A percentile compares a stretch with the other conserved stretches of the same genome.
Conservation (phyloP, 2,113 vertebrate genomes). For the Callorhinus ursinus region DNA sequence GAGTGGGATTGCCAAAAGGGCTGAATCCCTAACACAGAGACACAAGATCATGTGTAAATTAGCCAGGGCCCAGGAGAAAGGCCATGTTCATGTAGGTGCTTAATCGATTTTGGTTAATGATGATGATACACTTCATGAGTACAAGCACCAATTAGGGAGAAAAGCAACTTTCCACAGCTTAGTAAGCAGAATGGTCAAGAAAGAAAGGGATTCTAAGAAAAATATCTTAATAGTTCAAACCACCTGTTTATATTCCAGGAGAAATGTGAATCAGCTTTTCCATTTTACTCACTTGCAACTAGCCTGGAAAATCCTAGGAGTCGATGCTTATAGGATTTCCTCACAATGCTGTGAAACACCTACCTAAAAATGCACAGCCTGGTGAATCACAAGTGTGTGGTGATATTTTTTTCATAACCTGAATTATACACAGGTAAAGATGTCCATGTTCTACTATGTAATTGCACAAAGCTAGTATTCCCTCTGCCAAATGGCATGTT, state of each 20-base stretch:
- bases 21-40: not conserved
- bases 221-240: not conserved
- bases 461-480: not conserved
- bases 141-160: not conserved
- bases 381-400: not conserved
- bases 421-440: not conserved
- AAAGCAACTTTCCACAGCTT: not conserved
- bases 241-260: not conserved
- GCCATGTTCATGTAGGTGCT: not conserved
- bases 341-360: not conserved
- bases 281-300: not conserved
- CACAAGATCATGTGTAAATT: not conserved
- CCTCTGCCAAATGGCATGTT: not conserved
- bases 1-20: not conserved
- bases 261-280: not conserved
- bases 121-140: not conserved
- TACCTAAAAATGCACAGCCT: not conserved
- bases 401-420: not conserved
- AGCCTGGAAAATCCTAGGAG: not conserved
- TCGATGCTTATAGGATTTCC: not conserved
- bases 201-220: not conserved
- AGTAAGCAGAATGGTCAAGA: not conserved
- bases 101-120: constrained; percentile 53
- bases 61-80: not conserved
- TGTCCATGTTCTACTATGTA: not conserved